Conservation (phyloP, 2,888 invertebrate genomes). For the Ypsolopha sequella region DNA sequence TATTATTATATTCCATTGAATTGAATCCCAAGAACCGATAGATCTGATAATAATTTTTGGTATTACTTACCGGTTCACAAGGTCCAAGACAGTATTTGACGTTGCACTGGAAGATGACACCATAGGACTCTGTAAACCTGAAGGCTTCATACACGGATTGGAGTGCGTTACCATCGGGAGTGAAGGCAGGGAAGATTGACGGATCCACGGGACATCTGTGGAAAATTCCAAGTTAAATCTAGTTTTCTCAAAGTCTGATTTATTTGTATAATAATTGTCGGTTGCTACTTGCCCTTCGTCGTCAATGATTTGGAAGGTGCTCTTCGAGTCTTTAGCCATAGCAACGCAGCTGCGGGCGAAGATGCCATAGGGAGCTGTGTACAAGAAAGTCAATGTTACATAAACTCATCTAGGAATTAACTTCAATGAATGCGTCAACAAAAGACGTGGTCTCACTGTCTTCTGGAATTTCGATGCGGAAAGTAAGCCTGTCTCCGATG, state of each 20-base stretch:
- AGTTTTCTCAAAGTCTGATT: neutral
- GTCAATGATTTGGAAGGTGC: conserved; percentile 96
- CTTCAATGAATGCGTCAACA: neutral
- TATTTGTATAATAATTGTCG: neutral
- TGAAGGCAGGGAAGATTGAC: conserved; percentile 93
- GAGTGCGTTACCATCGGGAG: conserved; percentile 89
- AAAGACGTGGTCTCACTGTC: conserved; percentile 80
- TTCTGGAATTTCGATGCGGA: conserved; percentile 96
- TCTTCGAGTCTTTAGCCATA: conserved; percentile 97
- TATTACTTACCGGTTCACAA: conserved; percentile 85
- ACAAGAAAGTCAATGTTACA: conserved; percentile 4
- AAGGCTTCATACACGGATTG: conserved; percentile 95
- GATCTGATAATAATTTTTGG: neutral
- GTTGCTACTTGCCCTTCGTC: conserved; percentile 81
- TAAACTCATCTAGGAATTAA: conserved; percentile 1
- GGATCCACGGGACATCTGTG: conserved; percentile 90
- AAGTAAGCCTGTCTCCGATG: conserved; percentile 94
- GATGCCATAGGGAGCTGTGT: conserved; percentile 92
- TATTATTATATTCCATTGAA: neutral
- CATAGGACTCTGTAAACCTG: conserved; percentile 95
- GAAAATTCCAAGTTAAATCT: neutral
- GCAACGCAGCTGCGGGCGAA: conserved; percentile 96
- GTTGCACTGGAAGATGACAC: conserved; percentile 97
- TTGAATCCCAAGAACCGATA: too few relatives aligned
- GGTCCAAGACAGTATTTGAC: conserved; percentile 96